These are phyloP conservation scores for Bombus waltoni DNA, from an alignment of 1,140 invertebrate species.

Conservation along the genomic window DNA sequence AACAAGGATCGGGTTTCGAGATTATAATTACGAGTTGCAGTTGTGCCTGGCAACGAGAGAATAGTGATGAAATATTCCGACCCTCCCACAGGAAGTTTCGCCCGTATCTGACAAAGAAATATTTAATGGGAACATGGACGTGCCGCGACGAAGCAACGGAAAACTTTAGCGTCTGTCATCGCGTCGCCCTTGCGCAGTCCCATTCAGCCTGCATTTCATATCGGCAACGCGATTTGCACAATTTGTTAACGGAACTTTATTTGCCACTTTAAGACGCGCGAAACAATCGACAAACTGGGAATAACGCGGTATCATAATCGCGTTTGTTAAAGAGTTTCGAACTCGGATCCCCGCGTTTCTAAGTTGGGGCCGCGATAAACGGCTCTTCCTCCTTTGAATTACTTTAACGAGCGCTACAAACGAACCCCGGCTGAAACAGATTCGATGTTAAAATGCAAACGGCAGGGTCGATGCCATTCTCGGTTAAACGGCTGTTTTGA, in stretches of 20 bases:
- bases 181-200: conserved; percentile 11
- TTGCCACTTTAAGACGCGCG: neutral
- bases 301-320: conserved; percentile 22
- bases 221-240: conserved; percentile 36
- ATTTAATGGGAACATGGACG: conserved; percentile 51
- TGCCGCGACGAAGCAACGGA: conserved; percentile 26
- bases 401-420: neutral
- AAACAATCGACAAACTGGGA: neutral
- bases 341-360: neutral
- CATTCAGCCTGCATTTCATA: conserved; percentile 20
- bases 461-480: neutral
- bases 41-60: conserved; percentile 39
- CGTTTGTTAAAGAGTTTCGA: neutral
- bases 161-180: conserved; percentile 48
- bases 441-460: neutral
- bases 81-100: conserved; percentile 45
- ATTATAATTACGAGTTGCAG: conserved; percentile 50
- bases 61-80: conserved; percentile 58
- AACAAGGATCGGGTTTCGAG: conserved; percentile 20
- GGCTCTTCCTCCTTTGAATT: neutral
- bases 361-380: neutral
- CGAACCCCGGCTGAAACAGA: neutral
- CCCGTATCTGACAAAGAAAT: conserved; percentile 58
- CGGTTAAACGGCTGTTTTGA: neutral
- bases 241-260: conserved; percentile 34